Conservation (phyloP, 2,113 vertebrate genomes). For the Caranx ignobilis region DNA sequence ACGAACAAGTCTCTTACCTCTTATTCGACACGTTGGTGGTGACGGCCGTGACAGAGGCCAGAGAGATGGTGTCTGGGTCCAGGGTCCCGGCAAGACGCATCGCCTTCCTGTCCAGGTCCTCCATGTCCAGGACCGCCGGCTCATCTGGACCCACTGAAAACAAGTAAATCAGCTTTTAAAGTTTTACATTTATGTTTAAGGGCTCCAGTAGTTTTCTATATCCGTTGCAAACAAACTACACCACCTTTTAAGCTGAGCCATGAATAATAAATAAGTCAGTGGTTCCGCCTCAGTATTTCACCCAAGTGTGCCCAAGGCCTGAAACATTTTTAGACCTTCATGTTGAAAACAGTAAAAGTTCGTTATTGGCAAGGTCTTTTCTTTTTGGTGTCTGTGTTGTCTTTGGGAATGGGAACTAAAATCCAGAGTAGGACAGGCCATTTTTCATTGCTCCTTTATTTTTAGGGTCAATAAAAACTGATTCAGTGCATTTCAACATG, state of each 20-base stretch:
- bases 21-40: constrained; percentile 99
- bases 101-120: constrained; percentile 90
- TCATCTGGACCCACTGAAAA: constrained; percentile 84
- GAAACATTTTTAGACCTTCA: neutral
- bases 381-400: neutral
- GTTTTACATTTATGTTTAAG: neutral
- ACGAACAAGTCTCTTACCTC: constrained; percentile 80
- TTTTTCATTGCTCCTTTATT: neutral
- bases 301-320: neutral
- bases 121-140: constrained; percentile 91
- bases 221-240: neutral
- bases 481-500: neutral
- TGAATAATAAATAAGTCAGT: neutral
- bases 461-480: neutral
- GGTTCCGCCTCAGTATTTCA: neutral
- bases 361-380: neutral
- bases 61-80: constrained; percentile 92
- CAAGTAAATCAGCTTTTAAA: neutral
- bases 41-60: constrained; percentile 95
- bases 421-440: neutral
- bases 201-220: neutral
- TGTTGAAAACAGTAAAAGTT: neutral
- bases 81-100: constrained; percentile 83
- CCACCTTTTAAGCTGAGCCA: neutral
- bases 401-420: neutral